phyloP scores from a whole-genome alignment of 2,113 vertebrate genomes.

The Dasyurus viverrinus region DNA sequence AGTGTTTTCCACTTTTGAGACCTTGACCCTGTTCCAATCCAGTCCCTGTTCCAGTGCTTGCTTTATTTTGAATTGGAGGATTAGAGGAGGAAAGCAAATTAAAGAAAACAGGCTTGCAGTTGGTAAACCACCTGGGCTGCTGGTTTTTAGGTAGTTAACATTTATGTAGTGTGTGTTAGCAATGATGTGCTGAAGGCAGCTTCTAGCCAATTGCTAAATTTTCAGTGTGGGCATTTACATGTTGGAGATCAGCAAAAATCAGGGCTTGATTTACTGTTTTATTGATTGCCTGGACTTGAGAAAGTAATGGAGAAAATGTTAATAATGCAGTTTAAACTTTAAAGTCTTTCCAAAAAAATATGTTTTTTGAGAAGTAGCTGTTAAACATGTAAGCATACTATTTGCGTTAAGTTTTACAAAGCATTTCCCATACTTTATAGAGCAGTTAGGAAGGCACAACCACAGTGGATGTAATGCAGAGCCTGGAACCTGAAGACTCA shows the following conservation, averaged over 20 bases:
- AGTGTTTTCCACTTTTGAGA: conserved; percentile 1
- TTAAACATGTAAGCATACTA: background rate
- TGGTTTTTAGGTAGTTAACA: background rate
- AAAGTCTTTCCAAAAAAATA: background rate
- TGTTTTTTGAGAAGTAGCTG: background rate
- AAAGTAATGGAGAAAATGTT: background rate
- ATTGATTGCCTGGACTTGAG: background rate
- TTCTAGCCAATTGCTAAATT: background rate
- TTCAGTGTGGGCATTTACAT: background rate
- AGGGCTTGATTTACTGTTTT: background rate
- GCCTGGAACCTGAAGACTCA: background rate
- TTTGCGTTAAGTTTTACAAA: background rate
- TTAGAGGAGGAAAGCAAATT: background rate
- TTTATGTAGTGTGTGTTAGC: background rate
- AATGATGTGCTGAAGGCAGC: background rate
- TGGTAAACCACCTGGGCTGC: conserved; percentile 21
- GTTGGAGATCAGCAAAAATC: background rate
- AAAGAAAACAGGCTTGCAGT: conserved; percentile 11
- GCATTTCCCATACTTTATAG: background rate
- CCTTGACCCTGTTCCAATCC: conserved; percentile 29
- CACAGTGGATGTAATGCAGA: background rate
- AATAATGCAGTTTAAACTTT: background rate
- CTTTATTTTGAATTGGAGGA: background rate
- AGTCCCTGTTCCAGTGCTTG: background rate
- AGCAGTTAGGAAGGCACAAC: background rate